Evolutionary conservation across 2,113 vertebrate species (phyloP).

Genomic region (Ptilorrhoa leucosticta): DNA sequence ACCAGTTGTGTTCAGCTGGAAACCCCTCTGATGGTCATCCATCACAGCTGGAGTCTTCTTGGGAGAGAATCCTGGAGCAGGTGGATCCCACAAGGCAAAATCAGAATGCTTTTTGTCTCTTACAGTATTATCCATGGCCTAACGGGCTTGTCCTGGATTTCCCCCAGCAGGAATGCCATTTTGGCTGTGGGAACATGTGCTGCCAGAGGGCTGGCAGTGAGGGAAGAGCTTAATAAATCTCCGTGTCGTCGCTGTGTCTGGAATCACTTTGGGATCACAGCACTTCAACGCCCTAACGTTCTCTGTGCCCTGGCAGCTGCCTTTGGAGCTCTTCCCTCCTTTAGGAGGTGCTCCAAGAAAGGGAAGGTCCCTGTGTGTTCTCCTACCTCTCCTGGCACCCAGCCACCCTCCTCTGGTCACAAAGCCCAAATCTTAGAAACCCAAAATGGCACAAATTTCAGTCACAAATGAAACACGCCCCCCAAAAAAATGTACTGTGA

Average conservation of each 20-base stretch:
- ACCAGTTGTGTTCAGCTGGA: not conserved
- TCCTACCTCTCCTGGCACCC: not conserved
- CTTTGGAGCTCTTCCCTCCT: not conserved
- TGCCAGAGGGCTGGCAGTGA: not conserved
- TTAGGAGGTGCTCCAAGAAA: not conserved
- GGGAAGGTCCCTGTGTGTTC: not conserved
- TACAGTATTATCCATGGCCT: not conserved
- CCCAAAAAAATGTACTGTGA: rapidly evolving
- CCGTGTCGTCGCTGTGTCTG: not conserved
- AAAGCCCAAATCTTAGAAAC: not conserved
- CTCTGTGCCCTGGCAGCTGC: not conserved
- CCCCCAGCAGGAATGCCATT: not conserved
- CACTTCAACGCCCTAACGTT: rapidly evolving
- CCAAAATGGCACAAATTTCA: not conserved
- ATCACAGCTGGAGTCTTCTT: not conserved
- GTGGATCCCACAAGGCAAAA: not conserved
- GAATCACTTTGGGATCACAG: rapidly evolving
- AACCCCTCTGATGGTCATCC: not conserved
- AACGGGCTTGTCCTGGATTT: not conserved
- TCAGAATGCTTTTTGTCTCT: not conserved
- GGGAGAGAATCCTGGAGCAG: not conserved
- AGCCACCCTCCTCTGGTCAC: not conserved
- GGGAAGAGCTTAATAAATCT: not conserved
- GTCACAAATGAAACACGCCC: not conserved
- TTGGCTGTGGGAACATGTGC: not conserved